Base-by-base conservation (phyloP, 1,140 invertebrate genomes). In the Asbolus verrucosus region DNA sequence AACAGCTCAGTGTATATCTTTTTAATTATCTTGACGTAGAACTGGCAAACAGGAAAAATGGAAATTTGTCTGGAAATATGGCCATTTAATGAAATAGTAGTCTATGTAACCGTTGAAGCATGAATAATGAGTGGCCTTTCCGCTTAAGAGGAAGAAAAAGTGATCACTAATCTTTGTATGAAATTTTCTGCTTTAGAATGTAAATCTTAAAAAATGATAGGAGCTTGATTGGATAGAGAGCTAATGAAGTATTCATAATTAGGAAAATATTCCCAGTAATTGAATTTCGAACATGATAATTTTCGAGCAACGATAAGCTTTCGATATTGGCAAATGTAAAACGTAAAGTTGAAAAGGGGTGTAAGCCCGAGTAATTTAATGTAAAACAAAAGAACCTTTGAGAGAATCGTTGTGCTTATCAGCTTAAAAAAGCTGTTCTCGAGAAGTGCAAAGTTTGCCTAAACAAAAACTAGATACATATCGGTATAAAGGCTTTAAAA, bases 401-500 rank as follows among this genome's bases (percentile, higher is more conserved):
- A 39, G 33, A 41, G 61, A 39, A 63, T 39, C 41, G 61, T 63
- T 18, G 61, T 38, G 16, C 33, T 63, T 63, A 63, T 63, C 61
- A 63, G 61, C 38, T 63, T 63, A 39, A 63, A 63, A 63, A 63
- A 63, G 36, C 33, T 63, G 61, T 39, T 63, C 16, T 33, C 33
- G 16, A 63, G 18, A 39, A 63, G 61, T 63, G 61, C 33, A 63
- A 63, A 63, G 13, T 63, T 63, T 39, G 18, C 21, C 31, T 39
- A 63, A 63, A 63, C 36, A 63, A 63, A 63, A 63, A 63, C 61
- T 63, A 63, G 61, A 63, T 63, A 63, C 61, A 63, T 63, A 63
- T 63, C 61, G 61, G 39, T 13, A 24, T 24, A 63, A 63, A 63
- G 61, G 33, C 61, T 63, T 63, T 63, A 63, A 41, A 63, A 63